These are phyloP conservation scores for Alloscopus bannaensis DNA, from an alignment of 2,888 invertebrate species.

Conservation along the genomic window DNA sequence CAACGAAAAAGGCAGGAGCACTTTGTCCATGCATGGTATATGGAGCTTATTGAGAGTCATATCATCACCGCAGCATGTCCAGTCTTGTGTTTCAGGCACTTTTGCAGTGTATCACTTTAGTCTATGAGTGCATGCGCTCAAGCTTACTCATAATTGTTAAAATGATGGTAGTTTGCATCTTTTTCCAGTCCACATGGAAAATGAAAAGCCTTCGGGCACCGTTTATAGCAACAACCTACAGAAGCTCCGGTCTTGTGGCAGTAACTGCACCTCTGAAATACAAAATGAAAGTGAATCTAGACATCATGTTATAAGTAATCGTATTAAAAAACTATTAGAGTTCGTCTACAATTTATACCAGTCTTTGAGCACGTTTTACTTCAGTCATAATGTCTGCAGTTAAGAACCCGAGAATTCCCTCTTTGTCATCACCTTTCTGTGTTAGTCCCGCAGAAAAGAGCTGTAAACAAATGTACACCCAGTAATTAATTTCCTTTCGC, in stretches of 20 bases:
- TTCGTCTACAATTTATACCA: constrained; percentile 74
- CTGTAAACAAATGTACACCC: constrained; percentile 76
- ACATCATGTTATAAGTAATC: not conserved
- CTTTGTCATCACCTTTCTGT: constrained; percentile 82
- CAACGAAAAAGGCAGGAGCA: too few species aligned
- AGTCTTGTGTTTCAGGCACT: too few species aligned
- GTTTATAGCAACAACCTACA: constrained; percentile 81
- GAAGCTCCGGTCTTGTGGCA: constrained; percentile 83
- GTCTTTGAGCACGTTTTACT: constrained; percentile 79
- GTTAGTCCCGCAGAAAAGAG: constrained; percentile 83
- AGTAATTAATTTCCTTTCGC: not conserved
- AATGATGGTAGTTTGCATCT: constrained; percentile 82
- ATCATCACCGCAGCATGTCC: too few species aligned
- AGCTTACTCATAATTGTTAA: constrained; percentile 78
- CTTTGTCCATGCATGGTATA: too few species aligned
- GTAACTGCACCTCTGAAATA: constrained; percentile 81
- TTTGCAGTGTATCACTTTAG: not conserved
- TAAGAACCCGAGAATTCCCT: constrained; percentile 86
- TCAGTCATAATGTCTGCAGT: constrained; percentile 83
- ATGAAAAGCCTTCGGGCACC: constrained; percentile 84
- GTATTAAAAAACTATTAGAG: not conserved
- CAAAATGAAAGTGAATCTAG: not conserved
- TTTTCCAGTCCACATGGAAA: constrained; percentile 83
- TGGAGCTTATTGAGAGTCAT: too few species aligned
- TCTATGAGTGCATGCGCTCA: not conserved